Percentiles rank a stretch among this genome's conserved stretches.
Conservation (phyloP, 2,113 vertebrate genomes). For the Acrocephalus kingi region DNA sequence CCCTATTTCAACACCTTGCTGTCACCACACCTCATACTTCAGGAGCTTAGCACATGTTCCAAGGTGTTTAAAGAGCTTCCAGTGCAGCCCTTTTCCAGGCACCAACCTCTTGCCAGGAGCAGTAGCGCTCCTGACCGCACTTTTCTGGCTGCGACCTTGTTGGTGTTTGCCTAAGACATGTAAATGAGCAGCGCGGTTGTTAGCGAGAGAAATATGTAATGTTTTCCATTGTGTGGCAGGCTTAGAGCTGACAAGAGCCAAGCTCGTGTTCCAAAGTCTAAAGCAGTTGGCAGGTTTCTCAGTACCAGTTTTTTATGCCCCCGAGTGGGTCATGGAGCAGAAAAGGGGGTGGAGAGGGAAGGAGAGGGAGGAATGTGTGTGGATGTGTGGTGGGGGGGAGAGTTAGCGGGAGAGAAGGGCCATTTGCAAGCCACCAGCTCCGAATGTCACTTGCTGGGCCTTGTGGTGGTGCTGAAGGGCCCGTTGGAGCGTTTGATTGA, state of each 20-base stretch:
- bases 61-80: constrained; percentile 58
- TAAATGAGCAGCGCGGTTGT: constrained; percentile 55
- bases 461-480: constrained; percentile 82
- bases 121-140: constrained; percentile 51
- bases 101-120: constrained; percentile 41
- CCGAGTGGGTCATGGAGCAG: constrained; percentile 59
- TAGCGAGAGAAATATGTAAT: constrained; percentile 2
- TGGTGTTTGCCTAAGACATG: constrained; percentile 52
- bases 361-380: constrained; percentile 30
- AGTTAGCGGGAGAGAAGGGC: constrained; percentile 64
- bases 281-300: constrained; percentile 74
- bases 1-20: constrained; percentile 65
- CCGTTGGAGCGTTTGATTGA: constrained; percentile 88
- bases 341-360: constrained; percentile 50
- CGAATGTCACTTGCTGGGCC: constrained; percentile 80
- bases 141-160: constrained; percentile 65
- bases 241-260: constrained; percentile 41
- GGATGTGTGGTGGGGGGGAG: constrained; percentile 29
- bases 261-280: constrained; percentile 56
- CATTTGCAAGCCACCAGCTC: constrained; percentile 84
- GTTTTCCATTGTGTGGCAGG: constrained; percentile 44
- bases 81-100: neutral
- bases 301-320: constrained; percentile 76
- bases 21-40: constrained; percentile 68
- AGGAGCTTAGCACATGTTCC: constrained; percentile 64